Evolutionary conservation across 2,113 vertebrate species (phyloP).

Genomic region (Indicator indicator): DNA sequence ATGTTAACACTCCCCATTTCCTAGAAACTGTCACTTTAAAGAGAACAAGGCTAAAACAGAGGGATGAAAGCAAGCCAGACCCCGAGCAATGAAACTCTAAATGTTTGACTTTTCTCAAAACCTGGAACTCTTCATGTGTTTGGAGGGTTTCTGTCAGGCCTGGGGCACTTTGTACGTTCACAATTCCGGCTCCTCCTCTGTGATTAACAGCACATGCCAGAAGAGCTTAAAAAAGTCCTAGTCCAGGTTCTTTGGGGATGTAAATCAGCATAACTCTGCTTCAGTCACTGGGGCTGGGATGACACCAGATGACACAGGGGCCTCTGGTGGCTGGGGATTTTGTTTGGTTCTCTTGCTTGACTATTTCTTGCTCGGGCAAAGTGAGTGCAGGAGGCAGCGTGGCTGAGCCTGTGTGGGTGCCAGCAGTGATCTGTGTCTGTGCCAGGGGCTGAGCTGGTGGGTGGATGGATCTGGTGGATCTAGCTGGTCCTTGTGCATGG

Average conservation of each 20-base stretch:
- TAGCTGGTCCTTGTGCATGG: neutral
- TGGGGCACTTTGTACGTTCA: neutral
- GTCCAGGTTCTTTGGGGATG: neutral
- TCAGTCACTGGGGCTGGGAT: neutral
- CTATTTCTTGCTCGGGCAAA: neutral
- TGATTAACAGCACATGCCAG: neutral
- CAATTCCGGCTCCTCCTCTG: neutral
- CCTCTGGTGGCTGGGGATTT: neutral
- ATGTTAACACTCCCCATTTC: conserved; percentile 16
- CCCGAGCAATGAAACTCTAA: neutral
- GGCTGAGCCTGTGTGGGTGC: neutral
- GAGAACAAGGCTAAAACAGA: conserved; percentile 3
- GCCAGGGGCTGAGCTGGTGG: neutral
- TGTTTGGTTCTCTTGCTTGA: neutral
- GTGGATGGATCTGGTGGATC: neutral
- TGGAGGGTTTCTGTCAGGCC: neutral
- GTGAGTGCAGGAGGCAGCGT: rapidly evolving
- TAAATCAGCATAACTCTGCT: neutral
- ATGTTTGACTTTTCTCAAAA: conserved; percentile 40
- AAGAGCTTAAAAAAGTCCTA: neutral
- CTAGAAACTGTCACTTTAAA: conserved; percentile 50
- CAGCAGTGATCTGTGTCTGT: neutral
- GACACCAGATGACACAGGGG: neutral
- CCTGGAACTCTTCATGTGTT: conserved; percentile 29
- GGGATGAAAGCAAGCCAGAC: neutral